Conservation (phyloP, 2,113 vertebrate species). For the Amazona guildingii region DNA sequence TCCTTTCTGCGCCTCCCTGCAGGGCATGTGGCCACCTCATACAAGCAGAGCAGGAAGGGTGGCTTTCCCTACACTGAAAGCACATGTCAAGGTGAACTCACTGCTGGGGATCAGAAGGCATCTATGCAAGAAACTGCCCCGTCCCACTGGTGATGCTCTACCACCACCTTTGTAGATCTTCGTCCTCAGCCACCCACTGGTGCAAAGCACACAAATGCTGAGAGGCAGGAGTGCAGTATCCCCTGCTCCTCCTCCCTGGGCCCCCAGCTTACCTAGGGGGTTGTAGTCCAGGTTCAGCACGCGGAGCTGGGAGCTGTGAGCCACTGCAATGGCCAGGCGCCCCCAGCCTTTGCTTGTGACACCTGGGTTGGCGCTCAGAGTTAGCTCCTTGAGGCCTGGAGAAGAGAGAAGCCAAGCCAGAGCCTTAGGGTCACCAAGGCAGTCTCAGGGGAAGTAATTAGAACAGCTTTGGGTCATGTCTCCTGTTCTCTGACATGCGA, state of each 20-base stretch:
- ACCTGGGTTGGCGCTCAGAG: slow-evolving; percentile 91
- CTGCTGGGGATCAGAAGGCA: not conserved
- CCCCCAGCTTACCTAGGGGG: slow-evolving; percentile 83
- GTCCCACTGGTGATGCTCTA: not conserved
- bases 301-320: slow-evolving; percentile 94
- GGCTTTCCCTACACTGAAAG: not conserved
- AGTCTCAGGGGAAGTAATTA: not conserved
- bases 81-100: not conserved
- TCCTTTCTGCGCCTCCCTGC: not conserved
- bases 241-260: not conserved
- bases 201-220: rapidly evolving
- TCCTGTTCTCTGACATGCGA: not conserved
- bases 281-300: slow-evolving; percentile 98
- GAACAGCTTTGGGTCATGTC: not conserved
- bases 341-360: slow-evolving; percentile 93
- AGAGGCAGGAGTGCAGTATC: not conserved
- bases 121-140: not conserved
- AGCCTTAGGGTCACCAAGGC: not conserved
- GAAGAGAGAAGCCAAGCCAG: slow-evolving; percentile 28
- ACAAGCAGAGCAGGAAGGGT: not conserved
- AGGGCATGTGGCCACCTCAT: not conserved
- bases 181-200: not conserved
- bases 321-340: slow-evolving; percentile 89
- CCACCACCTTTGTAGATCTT: not conserved
- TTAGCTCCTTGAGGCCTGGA: slow-evolving; percentile 92